Evolutionary conservation across 2,797 vertebrate genomes (phyloP), one percentile per base, ranked within the genome.

Genomic region (Botia almorhae): DNA sequence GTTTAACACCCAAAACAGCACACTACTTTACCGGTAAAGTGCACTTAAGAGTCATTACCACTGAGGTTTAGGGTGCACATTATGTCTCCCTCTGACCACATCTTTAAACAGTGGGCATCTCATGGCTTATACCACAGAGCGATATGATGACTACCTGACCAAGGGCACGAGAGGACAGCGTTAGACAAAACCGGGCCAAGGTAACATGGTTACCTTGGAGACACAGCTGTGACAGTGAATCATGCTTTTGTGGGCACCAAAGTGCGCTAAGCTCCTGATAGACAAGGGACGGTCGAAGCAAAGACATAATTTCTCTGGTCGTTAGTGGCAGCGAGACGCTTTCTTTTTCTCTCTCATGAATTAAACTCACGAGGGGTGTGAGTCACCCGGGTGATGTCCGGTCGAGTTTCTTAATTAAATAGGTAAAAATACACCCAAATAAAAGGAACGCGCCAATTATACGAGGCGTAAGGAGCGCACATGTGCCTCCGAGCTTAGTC

Each of bases 381-480:
- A 82, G 68, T 88, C 89, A 80, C 87, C 87, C 46, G 21, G 63
- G 88, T 90, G 84, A 86, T 84, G 89, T 92, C 92, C 90, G 91
- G 87, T 76, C 90, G 88, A 87, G 88, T 90, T 87, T 87, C 89
- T 90, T 88, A 83, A 91, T 90, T 89, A 71, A 85, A 92, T 92
- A 89, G 91, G 90, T 91, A 82, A 93, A 94, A 94, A 93, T 94
- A 94, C 91, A 89, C 89, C 87, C 92, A 93, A 93, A 94, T 92
- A 93, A 93, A 85, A 87, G 82, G 53, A 78, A 74, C 81, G 90
- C 90, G 88, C 85, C 92, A 92, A 93, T 94, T 93, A 93, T 86
- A 92, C 71, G 36, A 83, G 86, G 87, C 87, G 83, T 76, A 21
- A 90, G 84, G 86, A 87, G 83, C 89, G 85, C 89, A 89, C 84